These are phyloP conservation scores for Palythoa grandis DNA, from an alignment of 92 coral and sea anemone genomes.

Conservation along the genomic window DNA sequence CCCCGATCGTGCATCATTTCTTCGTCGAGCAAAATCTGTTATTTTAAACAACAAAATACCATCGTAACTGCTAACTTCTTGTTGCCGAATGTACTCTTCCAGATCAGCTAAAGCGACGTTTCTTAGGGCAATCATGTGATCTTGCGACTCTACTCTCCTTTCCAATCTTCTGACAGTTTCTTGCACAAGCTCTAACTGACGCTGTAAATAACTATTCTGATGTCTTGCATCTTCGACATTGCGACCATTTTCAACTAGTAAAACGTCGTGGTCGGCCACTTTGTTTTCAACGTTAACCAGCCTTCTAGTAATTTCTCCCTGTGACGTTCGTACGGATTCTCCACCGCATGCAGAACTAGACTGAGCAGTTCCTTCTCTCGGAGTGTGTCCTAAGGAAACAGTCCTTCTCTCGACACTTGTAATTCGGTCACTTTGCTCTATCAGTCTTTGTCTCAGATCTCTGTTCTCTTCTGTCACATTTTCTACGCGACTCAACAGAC, in stretches of 20 bases:
- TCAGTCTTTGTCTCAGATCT: background rate
- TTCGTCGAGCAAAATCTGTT: slow-evolving; percentile 57
- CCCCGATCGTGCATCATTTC: slow-evolving; percentile 62
- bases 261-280: slow-evolving; percentile 60
- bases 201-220: slow-evolving; percentile 47
- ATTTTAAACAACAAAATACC: slow-evolving; percentile 70
- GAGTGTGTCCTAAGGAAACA: background rate
- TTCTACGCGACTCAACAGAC: background rate
- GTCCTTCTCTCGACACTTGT: background rate
- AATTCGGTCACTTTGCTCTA: background rate
- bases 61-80: slow-evolving; percentile 53
- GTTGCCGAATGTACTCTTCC: slow-evolving; percentile 39
- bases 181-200: slow-evolving; percentile 46
- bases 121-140: slow-evolving; percentile 42
- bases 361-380: background rate
- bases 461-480: background rate
- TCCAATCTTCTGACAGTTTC: slow-evolving; percentile 51
- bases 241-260: slow-evolving; percentile 57
- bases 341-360: background rate
- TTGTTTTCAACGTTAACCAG: slow-evolving; percentile 54
- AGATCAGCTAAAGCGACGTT: slow-evolving; percentile 53
- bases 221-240: slow-evolving; percentile 52
- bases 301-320: slow-evolving; percentile 35
- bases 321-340: background rate
- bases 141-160: slow-evolving; percentile 49